Evolutionary conservation across 2,888 invertebrate species (phyloP).

Genomic region (Campopleginae sp.): DNA sequence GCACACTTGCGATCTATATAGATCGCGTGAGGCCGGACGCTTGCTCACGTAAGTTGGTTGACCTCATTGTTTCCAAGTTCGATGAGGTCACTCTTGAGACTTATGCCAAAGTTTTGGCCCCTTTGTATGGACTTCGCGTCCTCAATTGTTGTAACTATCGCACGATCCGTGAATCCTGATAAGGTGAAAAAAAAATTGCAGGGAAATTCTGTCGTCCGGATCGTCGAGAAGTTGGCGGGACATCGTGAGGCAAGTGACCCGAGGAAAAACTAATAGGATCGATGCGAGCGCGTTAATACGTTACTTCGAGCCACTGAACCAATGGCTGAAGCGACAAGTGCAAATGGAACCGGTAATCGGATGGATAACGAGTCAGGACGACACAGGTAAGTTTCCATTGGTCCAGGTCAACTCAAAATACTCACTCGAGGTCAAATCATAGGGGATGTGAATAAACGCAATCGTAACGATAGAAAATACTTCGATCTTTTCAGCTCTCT

Average conservation of each 20-base stretch:
- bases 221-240: constrained; percentile 90
- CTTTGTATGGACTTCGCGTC: not conserved
- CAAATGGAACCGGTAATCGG: constrained; percentile 89
- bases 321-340: constrained; percentile 92
- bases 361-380: constrained; percentile 90
- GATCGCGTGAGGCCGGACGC: constrained; percentile 92
- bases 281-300: constrained; percentile 91
- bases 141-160: not conserved
- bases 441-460: constrained; percentile 58
- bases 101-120: not conserved
- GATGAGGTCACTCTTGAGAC: not conserved
- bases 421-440: not conserved
- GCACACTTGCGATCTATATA: constrained; percentile 92
- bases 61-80: not conserved
- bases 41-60: constrained; percentile 87
- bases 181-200: constrained; percentile 74
- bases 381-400: constrained; percentile 84
- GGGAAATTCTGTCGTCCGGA: constrained; percentile 89
- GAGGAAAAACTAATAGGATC: constrained; percentile 89
- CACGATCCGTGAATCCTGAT: not conserved
- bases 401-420: not conserved
- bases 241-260: constrained; percentile 89
- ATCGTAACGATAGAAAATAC: constrained; percentile 73
- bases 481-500: constrained; percentile 79
- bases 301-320: constrained; percentile 92